Percentiles rank a stretch among this genome's conserved stretches.
phyloP scores from a whole-genome alignment of 2,797 vertebrate species.

The Arremon aurantiirostris region DNA sequence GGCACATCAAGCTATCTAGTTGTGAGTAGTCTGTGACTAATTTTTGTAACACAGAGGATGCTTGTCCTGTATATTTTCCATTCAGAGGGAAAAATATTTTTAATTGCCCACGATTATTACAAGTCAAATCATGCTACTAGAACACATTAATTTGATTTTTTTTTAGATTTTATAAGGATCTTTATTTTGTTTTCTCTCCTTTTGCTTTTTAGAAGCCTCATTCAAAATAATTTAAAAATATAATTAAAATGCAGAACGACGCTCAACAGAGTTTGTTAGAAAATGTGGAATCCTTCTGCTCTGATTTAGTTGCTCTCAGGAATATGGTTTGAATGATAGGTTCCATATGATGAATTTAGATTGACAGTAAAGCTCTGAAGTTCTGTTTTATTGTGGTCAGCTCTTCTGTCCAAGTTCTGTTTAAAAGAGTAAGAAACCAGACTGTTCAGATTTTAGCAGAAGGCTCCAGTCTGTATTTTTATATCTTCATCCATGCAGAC shows the following conservation, averaged over 20 bases:
- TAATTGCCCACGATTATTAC: neutral
- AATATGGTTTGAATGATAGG: neutral
- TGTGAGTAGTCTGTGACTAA: neutral
- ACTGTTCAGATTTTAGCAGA: neutral
- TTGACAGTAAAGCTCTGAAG: neutral
- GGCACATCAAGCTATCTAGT: conserved; percentile 19
- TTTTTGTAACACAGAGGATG: neutral
- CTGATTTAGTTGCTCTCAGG: neutral
- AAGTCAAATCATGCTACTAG: neutral
- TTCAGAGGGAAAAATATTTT: neutral
- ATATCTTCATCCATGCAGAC: neutral
- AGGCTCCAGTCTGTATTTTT: neutral
- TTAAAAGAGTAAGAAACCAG: neutral
- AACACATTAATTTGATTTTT: neutral
- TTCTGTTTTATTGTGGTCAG: neutral
- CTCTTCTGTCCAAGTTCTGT: neutral
- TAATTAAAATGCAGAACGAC: neutral
- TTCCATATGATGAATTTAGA: conserved; percentile 1
- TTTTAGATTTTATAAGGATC: neutral
- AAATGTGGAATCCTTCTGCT: neutral
- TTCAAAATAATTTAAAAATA: neutral
- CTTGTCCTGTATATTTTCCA: neutral
- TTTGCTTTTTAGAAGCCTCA: neutral
- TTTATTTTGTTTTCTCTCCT: neutral
- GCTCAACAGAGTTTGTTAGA: neutral